Evolutionary conservation across 1,140 invertebrate genomes (phyloP).

Genomic region (Drosophila serrata): DNA sequence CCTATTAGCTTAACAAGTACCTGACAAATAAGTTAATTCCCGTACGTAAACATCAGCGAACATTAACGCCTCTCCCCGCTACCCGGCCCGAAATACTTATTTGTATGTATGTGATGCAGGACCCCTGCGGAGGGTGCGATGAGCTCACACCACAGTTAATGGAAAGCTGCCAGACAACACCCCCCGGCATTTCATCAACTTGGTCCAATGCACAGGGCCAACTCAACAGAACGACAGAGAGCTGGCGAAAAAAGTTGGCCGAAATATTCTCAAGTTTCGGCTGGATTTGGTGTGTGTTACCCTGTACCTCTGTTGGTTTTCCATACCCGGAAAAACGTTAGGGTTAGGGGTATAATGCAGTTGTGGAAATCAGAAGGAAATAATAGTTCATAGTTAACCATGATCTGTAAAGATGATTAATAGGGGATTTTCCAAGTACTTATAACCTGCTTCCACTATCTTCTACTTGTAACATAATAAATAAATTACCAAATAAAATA

Average conservation of each 20-base stretch:
- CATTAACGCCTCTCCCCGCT: conserved; percentile 66
- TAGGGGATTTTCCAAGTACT: too few relatives aligned
- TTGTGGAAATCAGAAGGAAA: background rate
- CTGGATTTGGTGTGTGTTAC: conserved; percentile 37
- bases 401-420: too few relatives aligned
- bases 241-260: conserved; percentile 38
- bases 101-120: background rate
- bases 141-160: conserved; percentile 32
- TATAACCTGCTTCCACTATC: too few relatives aligned
- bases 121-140: conserved; percentile 14
- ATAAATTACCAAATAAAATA: too few relatives aligned
- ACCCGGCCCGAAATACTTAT: background rate
- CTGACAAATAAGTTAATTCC: conserved; percentile 83
- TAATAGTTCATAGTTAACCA: too few relatives aligned
- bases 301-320: conserved; percentile 25
- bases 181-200: conserved; percentile 58
- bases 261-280: conserved; percentile 56
- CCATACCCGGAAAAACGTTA: background rate
- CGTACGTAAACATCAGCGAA: conserved; percentile 75
- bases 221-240: conserved; percentile 4
- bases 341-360: background rate
- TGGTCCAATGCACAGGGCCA: conserved; percentile 46
- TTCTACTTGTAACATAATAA: too few relatives aligned
- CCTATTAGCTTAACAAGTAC: conserved; percentile 83
- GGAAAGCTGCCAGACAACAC: conserved; percentile 41